Evolutionary conservation across 2,797 vertebrate species (phyloP), one percentile per base, ranked within the genome.

Genomic region (Chelmon rostratus): DNA sequence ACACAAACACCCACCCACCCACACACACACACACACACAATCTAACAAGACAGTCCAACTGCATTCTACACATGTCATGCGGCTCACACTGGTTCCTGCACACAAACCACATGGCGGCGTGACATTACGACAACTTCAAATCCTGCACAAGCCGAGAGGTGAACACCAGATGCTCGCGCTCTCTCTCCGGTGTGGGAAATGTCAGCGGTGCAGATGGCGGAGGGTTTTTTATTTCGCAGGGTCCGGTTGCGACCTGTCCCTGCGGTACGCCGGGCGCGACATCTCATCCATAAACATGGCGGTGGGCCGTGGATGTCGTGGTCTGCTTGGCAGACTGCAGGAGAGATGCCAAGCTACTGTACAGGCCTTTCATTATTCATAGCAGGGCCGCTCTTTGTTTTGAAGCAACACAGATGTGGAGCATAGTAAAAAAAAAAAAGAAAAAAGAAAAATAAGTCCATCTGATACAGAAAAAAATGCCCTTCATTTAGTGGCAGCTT

Each of bases 261-360:
- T 8, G 81, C 33, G 79, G 88, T 67, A 82, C 33, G 15, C 68
- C 37, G 8, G 46, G 37, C 33, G 42, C 70, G 76, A 89, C 91
- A 68, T 86, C 91, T 94, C 91, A 94, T 94, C 90, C 92, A 94
- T 94, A 94, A 91, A 94, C 91, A 94, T 93, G 83, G 56, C 6
- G 33, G 71, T 38, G 37, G 80, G 71, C 47, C n/a, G 74, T 57
- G 87, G 83, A 61, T 73, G 84, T 68, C 37, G 56, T 40, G 77
- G 74, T 81, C 10, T 21, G 68, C 21, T 57, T 80, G 87, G 82
- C 85, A 86, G 88, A 62, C 81, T 25, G 79, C 81, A 76, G 79
- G 67, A 66, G 61, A 80, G 79, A 80, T 84, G 84, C 81, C 89
- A 81, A 83, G 80, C 81, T 84, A 82, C 87, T 85, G 82, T 83